Evolutionary conservation across 1,140 invertebrate species (phyloP).

Genomic region (Drosophila sucinea): DNA sequence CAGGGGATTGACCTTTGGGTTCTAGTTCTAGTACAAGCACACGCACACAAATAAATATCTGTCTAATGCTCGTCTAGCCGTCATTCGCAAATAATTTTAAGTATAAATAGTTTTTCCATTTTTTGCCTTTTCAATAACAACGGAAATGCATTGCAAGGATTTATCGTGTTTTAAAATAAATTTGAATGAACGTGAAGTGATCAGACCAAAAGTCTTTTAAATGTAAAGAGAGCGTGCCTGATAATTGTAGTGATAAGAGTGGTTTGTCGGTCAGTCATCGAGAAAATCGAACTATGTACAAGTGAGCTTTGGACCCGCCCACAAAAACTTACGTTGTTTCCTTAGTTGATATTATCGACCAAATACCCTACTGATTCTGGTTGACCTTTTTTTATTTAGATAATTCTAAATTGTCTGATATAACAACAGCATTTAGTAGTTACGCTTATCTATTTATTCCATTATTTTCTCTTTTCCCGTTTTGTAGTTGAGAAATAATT

Average conservation of each 20-base stretch:
- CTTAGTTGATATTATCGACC: not conserved
- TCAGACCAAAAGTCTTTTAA: not conserved
- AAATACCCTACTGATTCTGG: too few relatives aligned
- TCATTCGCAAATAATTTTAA: slow-evolving; percentile 45
- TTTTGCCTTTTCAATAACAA: slow-evolving; percentile 20
- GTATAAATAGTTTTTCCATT: slow-evolving; percentile 2
- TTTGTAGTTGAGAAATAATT: slow-evolving; percentile 44
- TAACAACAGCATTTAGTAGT: not conserved
- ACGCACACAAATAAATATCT: slow-evolving; percentile 30
- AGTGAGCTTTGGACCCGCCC: slow-evolving; percentile 19
- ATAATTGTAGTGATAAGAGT: slow-evolving; percentile 39
- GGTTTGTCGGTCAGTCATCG: slow-evolving; percentile 27
- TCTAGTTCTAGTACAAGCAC: slow-evolving; percentile 14
- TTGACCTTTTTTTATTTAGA: not conserved
- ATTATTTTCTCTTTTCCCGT: slow-evolving; percentile 17
- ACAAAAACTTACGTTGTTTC: not conserved
- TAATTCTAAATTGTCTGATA: slow-evolving; percentile 4
- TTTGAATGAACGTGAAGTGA: slow-evolving; percentile 33
- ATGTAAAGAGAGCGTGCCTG: slow-evolving; percentile 31
- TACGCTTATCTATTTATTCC: slow-evolving; percentile 5
- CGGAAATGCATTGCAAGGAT: slow-evolving; percentile 49
- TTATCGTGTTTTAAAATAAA: slow-evolving; percentile 24
- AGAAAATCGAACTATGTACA: not conserved
- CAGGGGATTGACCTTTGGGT: slow-evolving; percentile 5
- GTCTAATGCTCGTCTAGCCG: slow-evolving; percentile 43